These are phyloP conservation scores for Macaria liturata DNA, from an alignment of 2,888 invertebrate genomes.

Conservation along the genomic window DNA sequence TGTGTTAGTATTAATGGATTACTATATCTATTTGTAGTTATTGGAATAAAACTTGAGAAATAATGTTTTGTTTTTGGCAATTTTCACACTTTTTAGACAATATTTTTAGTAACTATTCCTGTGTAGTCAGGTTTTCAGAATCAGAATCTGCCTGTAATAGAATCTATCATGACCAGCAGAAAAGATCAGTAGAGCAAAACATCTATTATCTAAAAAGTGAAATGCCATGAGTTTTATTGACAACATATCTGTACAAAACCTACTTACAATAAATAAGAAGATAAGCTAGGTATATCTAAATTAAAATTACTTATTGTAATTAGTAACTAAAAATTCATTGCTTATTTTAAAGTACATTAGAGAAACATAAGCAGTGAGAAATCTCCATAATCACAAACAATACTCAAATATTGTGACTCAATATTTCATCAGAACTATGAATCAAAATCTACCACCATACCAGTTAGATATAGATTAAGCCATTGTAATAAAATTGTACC, in stretches of 20 bases:
- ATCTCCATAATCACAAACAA: no score
- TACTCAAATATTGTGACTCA: no score
- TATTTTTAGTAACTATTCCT: background rate
- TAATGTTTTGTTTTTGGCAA: conserved; percentile 16
- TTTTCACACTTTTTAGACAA: conserved; percentile 12
- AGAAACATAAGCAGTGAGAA: no score
- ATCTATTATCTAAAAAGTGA: conserved; percentile 8
- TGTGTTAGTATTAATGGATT: conserved; percentile 18
- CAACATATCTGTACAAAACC: conserved; percentile 20
- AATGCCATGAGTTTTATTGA: conserved; percentile 13
- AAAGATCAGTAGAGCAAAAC: no score
- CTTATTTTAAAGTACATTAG: no score
- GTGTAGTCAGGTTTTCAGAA: no score
- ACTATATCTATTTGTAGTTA: conserved; percentile 29
- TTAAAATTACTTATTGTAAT: conserved; percentile 1
- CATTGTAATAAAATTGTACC: no score
- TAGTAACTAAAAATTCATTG: conserved; percentile 15
- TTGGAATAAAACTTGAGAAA: conserved; percentile 33
- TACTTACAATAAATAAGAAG: conserved; percentile 41
- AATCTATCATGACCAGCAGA: no score
- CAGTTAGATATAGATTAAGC: no score
- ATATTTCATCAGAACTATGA: no score
- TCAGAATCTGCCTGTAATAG: background rate
- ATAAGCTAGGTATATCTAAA: conserved; percentile 12
- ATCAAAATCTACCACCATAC: no score